Evolutionary conservation across 2,113 vertebrate species (phyloP).

Genomic region (Corapipo altera): DNA sequence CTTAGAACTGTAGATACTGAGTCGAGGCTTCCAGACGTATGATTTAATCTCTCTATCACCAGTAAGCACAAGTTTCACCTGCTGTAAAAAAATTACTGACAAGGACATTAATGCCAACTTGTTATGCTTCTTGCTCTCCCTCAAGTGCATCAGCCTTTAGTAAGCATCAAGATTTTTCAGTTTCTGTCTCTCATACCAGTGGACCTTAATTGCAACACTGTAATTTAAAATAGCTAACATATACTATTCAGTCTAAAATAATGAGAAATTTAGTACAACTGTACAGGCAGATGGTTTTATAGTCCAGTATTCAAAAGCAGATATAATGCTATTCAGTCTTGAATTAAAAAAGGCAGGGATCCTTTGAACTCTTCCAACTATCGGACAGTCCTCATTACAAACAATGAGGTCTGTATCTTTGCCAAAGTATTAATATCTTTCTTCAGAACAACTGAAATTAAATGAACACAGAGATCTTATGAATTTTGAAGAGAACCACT

Average conservation of each 20-base stretch:
- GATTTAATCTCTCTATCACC: background rate
- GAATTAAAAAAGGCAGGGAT: background rate
- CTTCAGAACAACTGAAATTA: background rate
- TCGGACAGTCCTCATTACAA: conserved; percentile 16
- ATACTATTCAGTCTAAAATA: background rate
- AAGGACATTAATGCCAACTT: background rate
- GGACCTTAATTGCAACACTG: background rate
- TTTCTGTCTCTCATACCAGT: background rate
- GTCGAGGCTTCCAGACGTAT: background rate
- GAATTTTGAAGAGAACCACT: conserved; percentile 12
- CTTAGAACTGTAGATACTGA: background rate
- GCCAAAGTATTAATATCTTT: background rate
- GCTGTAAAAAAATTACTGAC: background rate
- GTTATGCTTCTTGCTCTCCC: background rate
- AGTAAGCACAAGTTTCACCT: background rate
- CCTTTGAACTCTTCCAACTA: conserved; percentile 2
- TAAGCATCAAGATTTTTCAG: background rate
- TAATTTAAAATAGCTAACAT: conserved; percentile 21
- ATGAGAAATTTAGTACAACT: conserved; percentile 18
- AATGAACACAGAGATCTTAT: background rate
- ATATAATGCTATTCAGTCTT: background rate
- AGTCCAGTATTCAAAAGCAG: background rate
- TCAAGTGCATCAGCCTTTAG: background rate
- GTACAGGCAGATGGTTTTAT: background rate
- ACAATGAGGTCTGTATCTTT: background rate